phyloP scores from a whole-genome alignment of 2,797 vertebrate species.

The Crenichthys baileyi region DNA sequence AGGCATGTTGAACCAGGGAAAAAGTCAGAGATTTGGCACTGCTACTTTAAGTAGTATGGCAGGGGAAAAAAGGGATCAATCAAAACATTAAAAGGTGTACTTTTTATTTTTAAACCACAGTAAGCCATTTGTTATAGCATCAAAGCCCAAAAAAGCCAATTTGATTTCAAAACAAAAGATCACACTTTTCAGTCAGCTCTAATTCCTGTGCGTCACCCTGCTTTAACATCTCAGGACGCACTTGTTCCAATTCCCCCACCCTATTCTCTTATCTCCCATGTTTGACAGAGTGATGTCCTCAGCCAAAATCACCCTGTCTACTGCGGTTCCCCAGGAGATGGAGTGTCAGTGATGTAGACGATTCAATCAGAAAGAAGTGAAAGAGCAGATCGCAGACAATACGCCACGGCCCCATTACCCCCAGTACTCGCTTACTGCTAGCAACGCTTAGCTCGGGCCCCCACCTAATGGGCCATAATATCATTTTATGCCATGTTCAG shows the following conservation, averaged over 20 bases:
- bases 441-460: constrained; percentile 71
- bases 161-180: constrained; percentile 29
- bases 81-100: background rate
- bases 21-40: background rate
- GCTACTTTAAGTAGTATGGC: constrained; percentile 7
- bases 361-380: constrained; percentile 78
- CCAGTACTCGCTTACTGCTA: constrained; percentile 72
- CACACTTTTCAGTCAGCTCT: constrained; percentile 28
- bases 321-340: constrained; percentile 71
- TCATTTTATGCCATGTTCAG: constrained; percentile 79
- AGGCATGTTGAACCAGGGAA: background rate
- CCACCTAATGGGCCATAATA: constrained; percentile 83
- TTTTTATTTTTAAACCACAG: constrained; percentile 1
- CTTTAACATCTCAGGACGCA: constrained; percentile 53
- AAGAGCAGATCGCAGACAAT: constrained; percentile 79
- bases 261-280: constrained; percentile 65
- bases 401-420: constrained; percentile 77
- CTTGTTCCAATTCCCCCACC: constrained; percentile 44
- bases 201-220: constrained; percentile 47
- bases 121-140: constrained; percentile 17
- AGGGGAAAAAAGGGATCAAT: constrained; percentile 13
- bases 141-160: constrained; percentile 25
- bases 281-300: constrained; percentile 78
- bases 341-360: constrained; percentile 73
- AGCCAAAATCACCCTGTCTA: constrained; percentile 75